Evolutionary conservation across 2,113 vertebrate genomes (phyloP), one percentile per base, ranked within the genome.

Genomic region (Salvelinus sp.): DNA sequence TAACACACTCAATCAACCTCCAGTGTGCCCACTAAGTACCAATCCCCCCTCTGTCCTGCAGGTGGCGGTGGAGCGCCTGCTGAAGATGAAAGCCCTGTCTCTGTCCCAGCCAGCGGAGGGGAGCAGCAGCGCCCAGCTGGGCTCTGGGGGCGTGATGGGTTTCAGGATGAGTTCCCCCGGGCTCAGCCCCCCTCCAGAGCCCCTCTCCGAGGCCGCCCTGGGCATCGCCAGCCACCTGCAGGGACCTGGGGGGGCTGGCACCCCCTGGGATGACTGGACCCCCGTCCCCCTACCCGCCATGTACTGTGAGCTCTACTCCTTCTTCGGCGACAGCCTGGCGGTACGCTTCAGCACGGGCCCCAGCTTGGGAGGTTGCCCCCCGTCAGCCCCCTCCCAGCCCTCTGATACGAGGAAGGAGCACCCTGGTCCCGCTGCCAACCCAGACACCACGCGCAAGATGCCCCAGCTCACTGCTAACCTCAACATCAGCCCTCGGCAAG

Each of bases 301-400:
- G 91, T 98, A 98, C 87, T 89, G 91, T 0, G 95, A 98, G 86
- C 93, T 98, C 1, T 98, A 98, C 77, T 94, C 93, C 22, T 97
- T 97, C 79, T 98, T 98, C 1, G 96, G 96, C 0, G 96, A 98
- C 90, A 97, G 96, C 79, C 48, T 98, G 76, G 95, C 96, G 0
- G 92, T 94, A 4, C 91, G 96, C 38, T 97, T 98, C 0, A 96
- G 96, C 58, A 97, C 95, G 0, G 96, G 94, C 0, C 91, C 92
- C 0, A 91, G 91, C 6, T 85, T 66, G 16, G 87, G 83, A 60
- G 65, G 82, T 69, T 14, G 77, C 83, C n/a, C 0, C 38, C 72
- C 79, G 57, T 74, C 80, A 4, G 14, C 74, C 0, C 77, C 81
- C 0, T 13, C 86, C 28, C 87, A 89, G 57, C 73, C 85, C 3